Conservation (phyloP, 2,113 vertebrate genomes). For the Isichthys henryi region DNA sequence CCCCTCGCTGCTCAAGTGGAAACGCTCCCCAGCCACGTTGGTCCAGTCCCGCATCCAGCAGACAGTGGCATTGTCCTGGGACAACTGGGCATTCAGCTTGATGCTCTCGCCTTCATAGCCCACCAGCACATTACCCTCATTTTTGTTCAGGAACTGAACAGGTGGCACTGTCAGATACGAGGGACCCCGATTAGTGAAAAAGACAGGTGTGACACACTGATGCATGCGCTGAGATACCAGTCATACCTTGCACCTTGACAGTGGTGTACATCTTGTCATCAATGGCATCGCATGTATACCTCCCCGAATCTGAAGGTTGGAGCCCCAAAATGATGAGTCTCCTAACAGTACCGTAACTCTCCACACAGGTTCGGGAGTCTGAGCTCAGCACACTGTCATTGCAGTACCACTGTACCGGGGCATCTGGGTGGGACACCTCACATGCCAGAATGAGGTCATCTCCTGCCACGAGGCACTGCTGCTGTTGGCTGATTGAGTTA, state of each 20-base stretch:
- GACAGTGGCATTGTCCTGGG: slow-evolving; percentile 50
- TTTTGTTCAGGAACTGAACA: slow-evolving; percentile 65
- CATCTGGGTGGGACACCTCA: slow-evolving; percentile 57
- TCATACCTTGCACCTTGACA: slow-evolving; percentile 59
- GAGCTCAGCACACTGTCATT: slow-evolving; percentile 45
- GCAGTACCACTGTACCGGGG: slow-evolving; percentile 54
- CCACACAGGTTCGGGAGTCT: slow-evolving; percentile 48
- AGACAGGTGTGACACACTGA: background rate
- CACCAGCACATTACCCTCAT: slow-evolving; percentile 52
- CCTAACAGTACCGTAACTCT: slow-evolving; percentile 54
- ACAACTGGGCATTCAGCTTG: slow-evolving; percentile 64
- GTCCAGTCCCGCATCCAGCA: slow-evolving; percentile 70
- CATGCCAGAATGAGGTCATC: slow-evolving; percentile 71
- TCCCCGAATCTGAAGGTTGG: slow-evolving; percentile 57
- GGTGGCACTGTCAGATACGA: slow-evolving; percentile 49
- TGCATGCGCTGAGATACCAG: background rate
- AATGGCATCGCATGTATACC: slow-evolving; percentile 58
- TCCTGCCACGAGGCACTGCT: slow-evolving; percentile 55
- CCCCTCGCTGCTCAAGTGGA: slow-evolving; percentile 54
- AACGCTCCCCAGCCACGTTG: slow-evolving; percentile 51
- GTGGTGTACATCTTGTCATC: slow-evolving; percentile 56
- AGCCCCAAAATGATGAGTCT: slow-evolving; percentile 57
- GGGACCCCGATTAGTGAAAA: background rate
- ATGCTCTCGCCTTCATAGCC: slow-evolving; percentile 67
- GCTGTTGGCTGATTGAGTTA: slow-evolving; percentile 44